These are phyloP conservation scores for Labeo catla DNA, from an alignment of 2,113 vertebrate genomes.

Conservation along the genomic window DNA sequence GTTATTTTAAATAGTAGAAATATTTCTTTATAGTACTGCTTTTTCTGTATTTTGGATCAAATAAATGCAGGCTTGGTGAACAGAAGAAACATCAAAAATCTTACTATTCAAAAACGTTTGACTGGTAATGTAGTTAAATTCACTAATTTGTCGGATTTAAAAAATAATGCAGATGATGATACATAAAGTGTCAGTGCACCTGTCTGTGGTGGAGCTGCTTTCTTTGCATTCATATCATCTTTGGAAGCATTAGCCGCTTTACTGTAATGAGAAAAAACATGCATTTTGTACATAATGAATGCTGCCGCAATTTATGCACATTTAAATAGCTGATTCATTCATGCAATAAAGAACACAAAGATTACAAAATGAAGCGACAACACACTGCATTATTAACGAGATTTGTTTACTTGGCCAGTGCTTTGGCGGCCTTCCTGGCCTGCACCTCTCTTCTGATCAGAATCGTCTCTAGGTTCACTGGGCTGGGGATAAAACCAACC, in stretches of 20 bases:
- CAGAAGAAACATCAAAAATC: no score
- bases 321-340: not conserved
- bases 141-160: not conserved
- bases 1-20: no score
- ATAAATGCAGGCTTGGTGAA: no score
- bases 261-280: conserved; percentile 61
- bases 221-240: conserved; percentile 75
- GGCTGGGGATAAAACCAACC: conserved; percentile 98
- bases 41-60: no score
- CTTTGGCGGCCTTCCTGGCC: conserved; percentile 95
- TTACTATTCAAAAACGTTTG: no score
- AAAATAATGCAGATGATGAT: not conserved
- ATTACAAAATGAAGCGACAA: conserved; percentile 2
- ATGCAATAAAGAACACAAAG: not conserved
- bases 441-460: conserved; percentile 95
- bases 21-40: no score
- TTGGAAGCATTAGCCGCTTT: conserved; percentile 72
- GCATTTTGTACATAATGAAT: not conserved
- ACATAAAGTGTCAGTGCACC: conserved; percentile 76
- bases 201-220: conserved; percentile 93
- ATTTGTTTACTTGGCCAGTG: conserved; percentile 88
- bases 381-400: conserved; percentile 1
- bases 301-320: not conserved
- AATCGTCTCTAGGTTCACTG: conserved; percentile 97
- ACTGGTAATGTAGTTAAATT: not conserved